Conservation (phyloP, 2,113 vertebrate genomes). For the Progne subis region DNA sequence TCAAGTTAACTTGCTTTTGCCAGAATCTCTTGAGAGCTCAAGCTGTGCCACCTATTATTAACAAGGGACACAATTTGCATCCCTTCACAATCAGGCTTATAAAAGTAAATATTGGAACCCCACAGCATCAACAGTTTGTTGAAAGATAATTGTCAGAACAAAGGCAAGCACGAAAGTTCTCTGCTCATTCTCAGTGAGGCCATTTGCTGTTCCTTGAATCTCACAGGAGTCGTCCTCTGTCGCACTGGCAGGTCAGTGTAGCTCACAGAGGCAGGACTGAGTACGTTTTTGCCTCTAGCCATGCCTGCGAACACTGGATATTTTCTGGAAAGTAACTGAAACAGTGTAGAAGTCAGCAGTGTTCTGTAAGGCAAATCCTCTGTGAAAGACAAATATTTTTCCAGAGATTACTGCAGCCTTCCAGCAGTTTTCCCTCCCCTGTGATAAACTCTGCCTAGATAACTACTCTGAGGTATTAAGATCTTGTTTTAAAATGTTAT, state of each 20-base stretch:
- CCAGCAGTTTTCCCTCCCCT: not conserved
- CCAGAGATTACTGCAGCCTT: not conserved
- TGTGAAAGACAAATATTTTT: slow-evolving; percentile 2
- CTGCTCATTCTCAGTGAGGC: not conserved
- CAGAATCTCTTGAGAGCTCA: slow-evolving; percentile 6
- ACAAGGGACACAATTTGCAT: slow-evolving; percentile 14
- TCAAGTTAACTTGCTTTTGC: slow-evolving; percentile 15
- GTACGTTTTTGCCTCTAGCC: not conserved
- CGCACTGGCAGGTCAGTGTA: not conserved
- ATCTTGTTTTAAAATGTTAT: not conserved
- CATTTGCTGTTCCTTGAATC: not conserved
- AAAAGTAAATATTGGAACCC: slow-evolving; percentile 39
- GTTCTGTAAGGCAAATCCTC: not conserved
- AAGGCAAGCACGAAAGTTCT: not conserved
- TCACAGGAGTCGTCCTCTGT: not conserved
- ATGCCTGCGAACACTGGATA: not conserved
- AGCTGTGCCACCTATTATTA: slow-evolving; percentile 42
- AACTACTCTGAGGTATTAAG: not conserved
- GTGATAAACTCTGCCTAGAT: not conserved
- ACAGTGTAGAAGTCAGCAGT: not conserved
- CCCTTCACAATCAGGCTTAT: not conserved
- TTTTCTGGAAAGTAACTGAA: not conserved
- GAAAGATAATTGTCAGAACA: not conserved
- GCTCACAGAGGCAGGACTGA: not conserved
- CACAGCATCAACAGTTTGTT: slow-evolving; percentile 10